phyloP scores from a whole-genome alignment of 2,113 vertebrate species.

The Otis tarda region DNA sequence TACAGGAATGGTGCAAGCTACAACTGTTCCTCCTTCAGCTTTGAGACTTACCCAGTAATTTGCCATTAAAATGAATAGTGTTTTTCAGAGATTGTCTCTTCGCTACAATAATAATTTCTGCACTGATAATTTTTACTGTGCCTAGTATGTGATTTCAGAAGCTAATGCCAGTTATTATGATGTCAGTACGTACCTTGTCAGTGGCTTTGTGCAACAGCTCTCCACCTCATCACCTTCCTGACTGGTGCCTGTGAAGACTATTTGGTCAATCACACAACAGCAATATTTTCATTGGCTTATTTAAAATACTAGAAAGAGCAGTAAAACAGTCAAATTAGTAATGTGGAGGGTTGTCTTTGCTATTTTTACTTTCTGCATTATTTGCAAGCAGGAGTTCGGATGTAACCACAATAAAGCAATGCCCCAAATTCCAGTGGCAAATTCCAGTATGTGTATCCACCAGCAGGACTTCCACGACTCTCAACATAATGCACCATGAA shows the following conservation, averaged over 20 bases:
- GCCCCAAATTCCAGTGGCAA: not conserved
- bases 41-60: slow-evolving; percentile 9
- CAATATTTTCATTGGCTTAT: not conserved
- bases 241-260: not conserved
- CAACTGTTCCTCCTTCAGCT: not conserved
- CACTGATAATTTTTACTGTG: slow-evolving; percentile 11
- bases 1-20: not conserved
- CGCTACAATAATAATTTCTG: slow-evolving; percentile 7
- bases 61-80: slow-evolving; percentile 19
- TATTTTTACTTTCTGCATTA: not conserved
- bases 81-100: not conserved
- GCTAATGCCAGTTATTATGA: not conserved
- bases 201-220: not conserved
- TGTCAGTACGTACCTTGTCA: not conserved
- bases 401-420: not conserved
- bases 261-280: not conserved
- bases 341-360: not conserved
- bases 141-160: not conserved
- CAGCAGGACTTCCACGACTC: not conserved
- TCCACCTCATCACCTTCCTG: not conserved
- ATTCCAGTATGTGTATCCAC: not conserved
- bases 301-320: not conserved
- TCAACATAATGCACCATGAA: not conserved
- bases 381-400: not conserved
- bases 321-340: not conserved